Conservation (phyloP, 2,797 vertebrate species). For the Pangasius larnaudii region DNA sequence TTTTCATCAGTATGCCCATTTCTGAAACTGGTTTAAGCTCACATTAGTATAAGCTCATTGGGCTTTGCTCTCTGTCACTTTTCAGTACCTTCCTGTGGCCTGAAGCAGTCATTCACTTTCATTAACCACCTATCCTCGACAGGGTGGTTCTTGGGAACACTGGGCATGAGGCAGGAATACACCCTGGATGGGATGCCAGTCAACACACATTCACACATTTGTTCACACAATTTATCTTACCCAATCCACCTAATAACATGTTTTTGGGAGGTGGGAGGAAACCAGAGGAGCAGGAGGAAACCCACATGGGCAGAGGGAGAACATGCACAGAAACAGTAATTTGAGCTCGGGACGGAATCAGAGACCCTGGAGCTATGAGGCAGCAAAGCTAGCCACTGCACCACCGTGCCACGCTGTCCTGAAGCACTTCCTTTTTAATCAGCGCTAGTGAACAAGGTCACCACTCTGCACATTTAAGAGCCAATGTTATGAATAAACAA, state of each 20-base stretch:
- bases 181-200: not conserved
- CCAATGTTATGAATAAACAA: slow-evolving; percentile 61
- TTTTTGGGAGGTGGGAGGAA: not conserved
- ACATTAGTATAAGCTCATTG: slow-evolving; percentile 35
- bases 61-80: slow-evolving; percentile 25
- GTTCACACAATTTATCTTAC: not conserved
- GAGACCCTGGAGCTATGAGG: not conserved
- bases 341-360: not conserved
- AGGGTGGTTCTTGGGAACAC: not conserved
- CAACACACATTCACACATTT: not conserved
- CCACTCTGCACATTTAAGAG: slow-evolving; percentile 58
- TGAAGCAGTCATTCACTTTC: not conserved
- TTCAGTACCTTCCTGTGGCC: slow-evolving; percentile 12
- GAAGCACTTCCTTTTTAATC: slow-evolving; percentile 66
- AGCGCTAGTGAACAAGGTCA: slow-evolving; percentile 59
- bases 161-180: not conserved
- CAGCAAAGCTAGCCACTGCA: not conserved
- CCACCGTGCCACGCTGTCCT: slow-evolving; percentile 18
- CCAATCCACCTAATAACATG: not conserved
- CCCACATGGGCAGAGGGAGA: not conserved
- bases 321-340: not conserved
- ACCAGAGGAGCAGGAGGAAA: not conserved
- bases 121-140: not conserved
- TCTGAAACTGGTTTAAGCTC: slow-evolving; percentile 27
- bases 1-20: slow-evolving; percentile 67